Evolutionary conservation across 2,888 invertebrate species (phyloP).

Genomic region (Idaea dimidiata): DNA sequence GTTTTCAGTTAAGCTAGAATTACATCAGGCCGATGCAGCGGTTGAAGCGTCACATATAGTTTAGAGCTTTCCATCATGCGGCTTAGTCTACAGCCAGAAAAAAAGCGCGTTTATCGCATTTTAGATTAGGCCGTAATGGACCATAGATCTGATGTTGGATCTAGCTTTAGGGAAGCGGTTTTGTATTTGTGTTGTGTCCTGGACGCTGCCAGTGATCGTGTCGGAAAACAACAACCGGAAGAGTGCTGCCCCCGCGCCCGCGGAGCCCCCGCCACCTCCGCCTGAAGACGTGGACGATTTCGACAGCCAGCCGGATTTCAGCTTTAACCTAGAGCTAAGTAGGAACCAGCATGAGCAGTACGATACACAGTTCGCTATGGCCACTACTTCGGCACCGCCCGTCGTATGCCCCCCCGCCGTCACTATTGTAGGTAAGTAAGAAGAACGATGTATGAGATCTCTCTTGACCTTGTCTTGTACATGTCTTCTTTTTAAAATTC

Average conservation of each 20-base stretch:
- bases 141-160: constrained; percentile 12
- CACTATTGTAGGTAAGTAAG: constrained; percentile 71
- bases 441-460: constrained; percentile 3
- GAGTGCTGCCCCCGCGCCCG: constrained; percentile 70
- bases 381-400: constrained; percentile 25
- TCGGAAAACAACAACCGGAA: constrained; percentile 63
- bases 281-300: constrained; percentile 51
- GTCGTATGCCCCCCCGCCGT: constrained; percentile 48
- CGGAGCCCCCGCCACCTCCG: constrained; percentile 77
- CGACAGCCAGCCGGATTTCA: constrained; percentile 71
- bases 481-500: not conserved
- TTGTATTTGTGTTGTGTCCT: constrained; percentile 29
- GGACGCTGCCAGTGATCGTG: constrained; percentile 65
- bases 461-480: not conserved
- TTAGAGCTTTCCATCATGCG: no score
- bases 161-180: constrained; percentile 23
- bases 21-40: not conserved
- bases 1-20: not conserved
- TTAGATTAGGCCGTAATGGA: not conserved
- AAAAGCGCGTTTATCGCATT: not conserved
- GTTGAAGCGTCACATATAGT: no score
- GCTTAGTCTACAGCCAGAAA: not conserved
- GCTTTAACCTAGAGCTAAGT: constrained; percentile 86
- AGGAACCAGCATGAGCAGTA: constrained; percentile 87
- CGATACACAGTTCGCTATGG: constrained; percentile 83